These are phyloP conservation scores for Phoenicopterus ruber DNA, from an alignment of 2,113 vertebrate species.

Conservation along the genomic window DNA sequence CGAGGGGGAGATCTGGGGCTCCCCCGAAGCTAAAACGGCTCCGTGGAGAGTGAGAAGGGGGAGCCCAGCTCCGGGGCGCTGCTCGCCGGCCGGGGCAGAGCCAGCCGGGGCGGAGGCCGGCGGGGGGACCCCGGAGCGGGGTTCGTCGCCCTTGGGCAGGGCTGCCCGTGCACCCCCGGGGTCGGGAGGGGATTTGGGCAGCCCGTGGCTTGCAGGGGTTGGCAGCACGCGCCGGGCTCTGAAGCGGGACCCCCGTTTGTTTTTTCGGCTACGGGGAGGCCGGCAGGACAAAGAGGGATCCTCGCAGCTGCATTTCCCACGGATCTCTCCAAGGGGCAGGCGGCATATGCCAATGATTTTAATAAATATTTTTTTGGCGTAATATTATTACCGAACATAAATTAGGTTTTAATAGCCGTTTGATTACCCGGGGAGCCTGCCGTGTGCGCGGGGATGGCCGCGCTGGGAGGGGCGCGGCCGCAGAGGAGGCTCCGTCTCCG, in stretches of 20 bases:
- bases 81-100: background rate
- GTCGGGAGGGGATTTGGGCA: background rate
- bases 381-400: constrained; percentile 75
- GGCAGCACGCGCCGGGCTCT: background rate
- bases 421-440: constrained; percentile 55
- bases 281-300: background rate
- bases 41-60: background rate
- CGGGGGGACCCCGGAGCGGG: fast-evolving
- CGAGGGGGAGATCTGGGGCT: background rate
- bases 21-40: background rate
- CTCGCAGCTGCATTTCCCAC: constrained; percentile 24
- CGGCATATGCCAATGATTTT: constrained; percentile 62
- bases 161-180: fast-evolving
- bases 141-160: background rate
- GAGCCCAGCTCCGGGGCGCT: background rate
- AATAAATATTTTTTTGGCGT: constrained; percentile 52
- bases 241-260: background rate
- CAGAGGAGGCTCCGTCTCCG: background rate
- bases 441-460: background rate
- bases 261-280: background rate
- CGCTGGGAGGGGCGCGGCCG: background rate
- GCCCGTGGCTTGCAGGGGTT: background rate
- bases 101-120: background rate
- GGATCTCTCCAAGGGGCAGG: constrained; percentile 41
- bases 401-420: constrained; percentile 69